Base-by-base conservation (phyloP, 2,888 invertebrate genomes). In the Homarus gammarus region DNA sequence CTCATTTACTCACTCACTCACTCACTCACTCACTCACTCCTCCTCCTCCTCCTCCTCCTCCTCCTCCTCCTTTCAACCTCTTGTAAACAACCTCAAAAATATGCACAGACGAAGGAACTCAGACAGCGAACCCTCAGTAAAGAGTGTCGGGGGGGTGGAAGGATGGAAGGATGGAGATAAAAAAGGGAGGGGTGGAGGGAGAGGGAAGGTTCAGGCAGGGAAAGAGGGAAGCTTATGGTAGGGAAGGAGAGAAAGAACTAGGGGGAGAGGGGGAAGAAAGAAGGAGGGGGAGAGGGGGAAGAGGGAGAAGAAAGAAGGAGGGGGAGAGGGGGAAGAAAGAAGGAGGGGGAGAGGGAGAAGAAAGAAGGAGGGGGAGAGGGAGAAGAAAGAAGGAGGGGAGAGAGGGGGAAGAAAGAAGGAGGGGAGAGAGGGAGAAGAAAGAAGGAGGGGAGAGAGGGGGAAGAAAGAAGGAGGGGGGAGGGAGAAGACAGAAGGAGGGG, bases 401-500 rank as follows among this genome's bases (percentile, higher is more conserved):
- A 18, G 38, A 72, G 72, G 38, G 72, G 38, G 38, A 72, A 33
- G 38, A 38, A 72, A 72, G 38, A 38, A 72, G 72, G 38, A 38
- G 72, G 72, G 38, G 38, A 72, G 72, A 38, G 38, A 72, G 72
- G 38, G 38, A 72, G 33, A 33, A 38, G 38, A 38, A 72, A 72
- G 38, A 38, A 72, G 72, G 38, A 38, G 72, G 72, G 31, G 2
- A 64, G 64, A 31, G 27, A 64, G 31, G 27, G 64, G 64, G 31
- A 27, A 64, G 64, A 31, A 27, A 64, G 64, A 31, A 27, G 72
- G 33, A 38, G 33, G 72, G 72, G 44, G 44, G 44, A 44, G 44
- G 44, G 44, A 44, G 44, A 44, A 44, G 44, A 44, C 10, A 44
- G 44, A 44, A 44, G 44, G 44, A 44, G 44, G 44, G 44, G 44